A percentile compares a stretch with the other conserved stretches of the same genome.
These are phyloP conservation scores for Tenrec ecaudatus DNA, from an alignment of 2,113 vertebrate genomes.

Conservation along the genomic window DNA sequence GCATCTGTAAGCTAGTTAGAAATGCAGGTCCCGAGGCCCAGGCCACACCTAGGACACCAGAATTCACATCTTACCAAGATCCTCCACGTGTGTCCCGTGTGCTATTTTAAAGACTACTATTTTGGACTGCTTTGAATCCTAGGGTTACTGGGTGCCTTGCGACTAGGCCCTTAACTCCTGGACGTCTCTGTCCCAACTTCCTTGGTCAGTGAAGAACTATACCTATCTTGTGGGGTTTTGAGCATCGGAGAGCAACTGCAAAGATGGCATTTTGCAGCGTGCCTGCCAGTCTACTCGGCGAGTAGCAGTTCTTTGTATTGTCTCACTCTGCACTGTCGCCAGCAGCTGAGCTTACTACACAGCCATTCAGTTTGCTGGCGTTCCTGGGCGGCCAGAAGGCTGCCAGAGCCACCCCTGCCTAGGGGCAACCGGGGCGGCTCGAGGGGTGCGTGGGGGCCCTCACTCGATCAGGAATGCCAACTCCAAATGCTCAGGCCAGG, in stretches of 20 bases:
- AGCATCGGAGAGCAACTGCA: background rate
- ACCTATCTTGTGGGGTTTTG: background rate
- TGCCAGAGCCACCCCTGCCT: slow-evolving; percentile 42
- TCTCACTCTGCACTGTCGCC: slow-evolving; percentile 3
- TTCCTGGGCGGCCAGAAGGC: background rate
- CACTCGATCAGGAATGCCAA: background rate
- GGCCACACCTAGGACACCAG: background rate
- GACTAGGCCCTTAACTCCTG: background rate
- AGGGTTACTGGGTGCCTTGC: background rate
- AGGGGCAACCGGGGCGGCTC: background rate
- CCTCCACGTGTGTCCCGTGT: background rate
- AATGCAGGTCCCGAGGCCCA: background rate
- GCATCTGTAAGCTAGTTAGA: background rate
- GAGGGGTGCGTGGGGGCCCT: too few relatives aligned
- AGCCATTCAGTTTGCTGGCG: background rate
- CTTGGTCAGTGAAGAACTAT: background rate
- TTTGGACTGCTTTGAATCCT: background rate
- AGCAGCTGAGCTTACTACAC: background rate
- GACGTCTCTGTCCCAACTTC: background rate
- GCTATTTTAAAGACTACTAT: background rate
- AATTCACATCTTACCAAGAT: background rate
- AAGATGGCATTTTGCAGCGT: background rate
- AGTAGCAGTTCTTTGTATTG: background rate
- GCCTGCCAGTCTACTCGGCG: background rate
- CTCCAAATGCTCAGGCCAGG: background rate